Evolutionary conservation across 2,113 vertebrate genomes (phyloP).

Genomic region (Passerina amoena): DNA sequence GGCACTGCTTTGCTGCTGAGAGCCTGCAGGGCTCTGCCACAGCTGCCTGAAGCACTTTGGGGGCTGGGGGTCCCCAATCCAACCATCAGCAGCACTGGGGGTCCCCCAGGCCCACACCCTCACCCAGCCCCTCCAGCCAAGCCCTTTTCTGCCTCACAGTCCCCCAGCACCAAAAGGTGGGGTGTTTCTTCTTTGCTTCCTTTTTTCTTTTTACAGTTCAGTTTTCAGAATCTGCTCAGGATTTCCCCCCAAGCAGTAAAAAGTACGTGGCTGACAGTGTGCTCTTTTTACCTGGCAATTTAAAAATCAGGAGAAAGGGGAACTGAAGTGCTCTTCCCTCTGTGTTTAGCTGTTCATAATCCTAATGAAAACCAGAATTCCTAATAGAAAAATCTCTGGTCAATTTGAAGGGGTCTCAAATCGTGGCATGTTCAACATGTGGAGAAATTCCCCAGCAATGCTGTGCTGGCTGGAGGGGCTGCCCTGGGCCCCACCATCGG

Average conservation of each 20-base stretch:
- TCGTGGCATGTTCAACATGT: fast-evolving
- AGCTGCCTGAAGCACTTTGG: background rate
- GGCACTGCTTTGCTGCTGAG: background rate
- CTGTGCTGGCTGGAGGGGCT: background rate
- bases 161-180: background rate
- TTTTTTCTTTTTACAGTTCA: background rate
- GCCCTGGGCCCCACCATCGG: fast-evolving
- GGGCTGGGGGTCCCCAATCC: background rate
- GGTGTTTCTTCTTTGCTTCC: too few species aligned
- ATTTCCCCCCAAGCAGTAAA: background rate
- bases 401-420: background rate
- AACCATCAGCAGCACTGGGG: background rate
- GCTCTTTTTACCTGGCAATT: fast-evolving
- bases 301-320: background rate
- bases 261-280: fast-evolving
- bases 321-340: background rate
- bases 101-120: background rate
- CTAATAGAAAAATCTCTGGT: background rate
- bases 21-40: background rate
- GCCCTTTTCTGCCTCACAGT: fast-evolving
- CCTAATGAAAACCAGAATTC: background rate
- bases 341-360: fast-evolving
- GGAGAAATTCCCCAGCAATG: background rate
- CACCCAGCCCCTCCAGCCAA: background rate
- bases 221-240: background rate